These are phyloP conservation scores for Mus spicilegus DNA, from an alignment of 2,113 vertebrate species.

Conservation along the genomic window DNA sequence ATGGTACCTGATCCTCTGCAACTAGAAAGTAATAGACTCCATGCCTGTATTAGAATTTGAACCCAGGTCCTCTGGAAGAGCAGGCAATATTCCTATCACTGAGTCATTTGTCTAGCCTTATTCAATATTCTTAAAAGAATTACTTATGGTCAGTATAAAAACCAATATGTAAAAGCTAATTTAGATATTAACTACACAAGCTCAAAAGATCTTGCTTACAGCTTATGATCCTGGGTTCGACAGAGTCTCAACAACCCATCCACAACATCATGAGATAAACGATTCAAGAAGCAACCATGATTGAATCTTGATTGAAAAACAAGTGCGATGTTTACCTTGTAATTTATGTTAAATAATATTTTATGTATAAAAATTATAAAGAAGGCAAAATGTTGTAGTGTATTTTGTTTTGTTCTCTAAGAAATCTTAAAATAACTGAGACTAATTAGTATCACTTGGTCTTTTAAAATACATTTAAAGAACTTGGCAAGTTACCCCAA, in stretches of 20 bases:
- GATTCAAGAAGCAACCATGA: not conserved
- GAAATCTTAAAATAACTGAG: not conserved
- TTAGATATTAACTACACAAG: not conserved
- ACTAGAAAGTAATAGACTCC: not conserved
- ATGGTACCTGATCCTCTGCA: not conserved
- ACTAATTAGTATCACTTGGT: not conserved
- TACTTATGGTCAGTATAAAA: not conserved
- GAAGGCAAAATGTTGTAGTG: not conserved
- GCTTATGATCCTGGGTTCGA: not conserved
- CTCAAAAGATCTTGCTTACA: not conserved
- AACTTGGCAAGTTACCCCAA: not conserved
- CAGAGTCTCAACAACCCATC: not conserved
- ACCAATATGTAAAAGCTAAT: not conserved
- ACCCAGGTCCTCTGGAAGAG: not conserved
- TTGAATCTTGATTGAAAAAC: not conserved
- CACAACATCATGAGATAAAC: not conserved
- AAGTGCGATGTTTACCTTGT: not conserved
- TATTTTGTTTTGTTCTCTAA: slow-evolving; percentile 1
- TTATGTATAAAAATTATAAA: not conserved
- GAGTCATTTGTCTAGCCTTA: not conserved
- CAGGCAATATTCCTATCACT: not conserved
- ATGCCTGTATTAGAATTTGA: not conserved
- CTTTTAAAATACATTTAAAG: slow-evolving; percentile 5
- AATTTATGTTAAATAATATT: not conserved
- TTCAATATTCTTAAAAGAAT: not conserved